phyloP scores from a whole-genome alignment of 1,140 invertebrate genomes.

The Cotesia glomerata region DNA sequence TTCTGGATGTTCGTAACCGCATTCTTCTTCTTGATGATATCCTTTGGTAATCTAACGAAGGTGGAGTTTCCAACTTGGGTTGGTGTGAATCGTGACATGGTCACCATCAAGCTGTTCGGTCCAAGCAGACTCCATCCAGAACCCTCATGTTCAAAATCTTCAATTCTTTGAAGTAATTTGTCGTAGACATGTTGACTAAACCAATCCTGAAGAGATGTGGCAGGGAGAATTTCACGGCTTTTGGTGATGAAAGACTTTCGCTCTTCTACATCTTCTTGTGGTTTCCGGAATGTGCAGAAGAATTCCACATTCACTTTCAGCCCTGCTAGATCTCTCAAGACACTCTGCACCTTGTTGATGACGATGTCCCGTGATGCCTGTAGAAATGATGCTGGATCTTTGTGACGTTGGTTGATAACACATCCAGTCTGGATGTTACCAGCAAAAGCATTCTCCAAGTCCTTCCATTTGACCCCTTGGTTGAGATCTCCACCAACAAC shows the following conservation, averaged over 20 bases:
- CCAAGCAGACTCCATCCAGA: slow-evolving; percentile 29
- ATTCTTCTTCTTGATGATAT: background rate
- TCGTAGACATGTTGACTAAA: background rate
- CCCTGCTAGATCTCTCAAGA: background rate
- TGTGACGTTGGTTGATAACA: background rate
- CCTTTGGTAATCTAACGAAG: slow-evolving; percentile 18
- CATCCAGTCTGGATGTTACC: background rate
- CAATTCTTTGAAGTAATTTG: background rate
- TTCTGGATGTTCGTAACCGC: no score
- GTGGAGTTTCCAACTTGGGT: slow-evolving; percentile 34
- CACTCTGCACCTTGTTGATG: background rate
- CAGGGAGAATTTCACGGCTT: background rate
- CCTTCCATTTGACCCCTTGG: background rate
- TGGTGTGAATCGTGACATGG: slow-evolving; percentile 43
- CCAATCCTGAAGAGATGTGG: background rate
- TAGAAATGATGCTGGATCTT: background rate
- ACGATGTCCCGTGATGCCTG: background rate
- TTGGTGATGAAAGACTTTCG: background rate
- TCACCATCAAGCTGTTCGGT: slow-evolving; percentile 32
- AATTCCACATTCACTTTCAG: background rate
- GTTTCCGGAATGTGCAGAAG: no score
- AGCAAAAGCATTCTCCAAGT: background rate
- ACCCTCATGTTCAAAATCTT: slow-evolving; percentile 1
- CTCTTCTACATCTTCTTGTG: background rate
- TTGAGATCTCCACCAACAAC: no score